These are phyloP conservation scores for Entomobrya proxima DNA, from an alignment of 2,888 invertebrate genomes.

Conservation along the genomic window DNA sequence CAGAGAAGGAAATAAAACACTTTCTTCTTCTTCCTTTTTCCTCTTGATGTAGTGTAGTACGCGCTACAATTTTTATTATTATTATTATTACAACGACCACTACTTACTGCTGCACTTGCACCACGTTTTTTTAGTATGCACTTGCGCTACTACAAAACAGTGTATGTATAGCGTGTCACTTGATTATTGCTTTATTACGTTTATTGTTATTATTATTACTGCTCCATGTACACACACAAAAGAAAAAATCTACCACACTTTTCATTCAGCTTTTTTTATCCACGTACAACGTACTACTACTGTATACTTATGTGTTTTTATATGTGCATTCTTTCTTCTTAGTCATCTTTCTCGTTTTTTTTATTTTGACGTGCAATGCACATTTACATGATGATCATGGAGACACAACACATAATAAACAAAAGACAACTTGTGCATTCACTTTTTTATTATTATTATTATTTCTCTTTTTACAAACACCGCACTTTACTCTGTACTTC, in stretches of 20 bases:
- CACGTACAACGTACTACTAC: no score
- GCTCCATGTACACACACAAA: background rate
- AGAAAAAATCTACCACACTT: conserved; percentile 9
- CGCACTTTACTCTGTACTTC: conserved; percentile 15
- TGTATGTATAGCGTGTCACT: conserved; percentile 47
- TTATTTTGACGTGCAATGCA: no score
- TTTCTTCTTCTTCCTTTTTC: background rate
- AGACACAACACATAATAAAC: no score
- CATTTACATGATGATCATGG: no score
- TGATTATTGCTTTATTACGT: conserved; percentile 53
- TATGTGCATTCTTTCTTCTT: no score
- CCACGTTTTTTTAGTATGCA: background rate
- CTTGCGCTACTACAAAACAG: background rate
- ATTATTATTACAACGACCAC: background rate
- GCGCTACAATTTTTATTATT: background rate
- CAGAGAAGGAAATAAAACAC: conserved; percentile 17
- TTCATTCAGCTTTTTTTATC: no score
- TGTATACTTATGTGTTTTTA: no score
- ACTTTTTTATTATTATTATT: conserved; percentile 4
- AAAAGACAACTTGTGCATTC: background rate
- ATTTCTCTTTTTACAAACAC: background rate
- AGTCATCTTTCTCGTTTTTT: no score
- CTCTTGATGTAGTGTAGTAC: background rate
- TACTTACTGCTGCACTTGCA: background rate
- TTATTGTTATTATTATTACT: conserved; percentile 51